phyloP scores from a whole-genome alignment of 2,113 vertebrate genomes.

The Varanus komodoensis region DNA sequence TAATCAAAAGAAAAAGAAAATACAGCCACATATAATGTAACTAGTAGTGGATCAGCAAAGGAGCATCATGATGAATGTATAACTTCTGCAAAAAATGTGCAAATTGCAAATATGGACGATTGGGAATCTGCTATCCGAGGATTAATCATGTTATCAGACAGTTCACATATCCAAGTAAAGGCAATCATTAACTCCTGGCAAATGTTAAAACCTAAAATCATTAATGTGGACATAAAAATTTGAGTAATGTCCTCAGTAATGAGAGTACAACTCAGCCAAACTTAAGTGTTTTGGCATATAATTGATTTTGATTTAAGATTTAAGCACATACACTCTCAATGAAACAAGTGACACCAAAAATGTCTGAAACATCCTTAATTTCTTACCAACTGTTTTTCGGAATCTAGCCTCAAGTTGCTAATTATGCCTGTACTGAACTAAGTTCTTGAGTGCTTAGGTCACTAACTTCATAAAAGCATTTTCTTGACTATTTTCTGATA shows the following conservation, averaged over 20 bases:
- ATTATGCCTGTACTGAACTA: not conserved
- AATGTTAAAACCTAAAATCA: not conserved
- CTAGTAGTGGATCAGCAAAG: not conserved
- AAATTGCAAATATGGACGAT: not conserved
- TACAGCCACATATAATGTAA: not conserved
- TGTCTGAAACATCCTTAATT: not conserved
- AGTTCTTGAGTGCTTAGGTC: not conserved
- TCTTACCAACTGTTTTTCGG: not conserved
- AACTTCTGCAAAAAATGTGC: not conserved
- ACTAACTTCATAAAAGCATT: not conserved
- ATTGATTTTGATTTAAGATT: not conserved
- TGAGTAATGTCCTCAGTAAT: not conserved
- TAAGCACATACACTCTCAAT: not conserved
- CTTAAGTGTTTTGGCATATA: not conserved
- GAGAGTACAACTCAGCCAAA: not conserved
- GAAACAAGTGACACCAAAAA: not conserved
- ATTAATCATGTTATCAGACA: conserved; percentile 13
- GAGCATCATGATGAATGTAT: not conserved
- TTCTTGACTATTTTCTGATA: not conserved
- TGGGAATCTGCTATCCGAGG: conserved; percentile 4
- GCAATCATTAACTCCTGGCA: conserved; percentile 11
- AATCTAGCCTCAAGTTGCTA: not conserved
- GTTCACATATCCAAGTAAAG: not conserved
- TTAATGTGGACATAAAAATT: not conserved
- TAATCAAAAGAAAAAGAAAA: not conserved